Percentiles rank a stretch among this genome's conserved stretches.
These are phyloP conservation scores for Germaria angustata DNA, from an alignment of 2,888 invertebrate species.

Conservation along the genomic window DNA sequence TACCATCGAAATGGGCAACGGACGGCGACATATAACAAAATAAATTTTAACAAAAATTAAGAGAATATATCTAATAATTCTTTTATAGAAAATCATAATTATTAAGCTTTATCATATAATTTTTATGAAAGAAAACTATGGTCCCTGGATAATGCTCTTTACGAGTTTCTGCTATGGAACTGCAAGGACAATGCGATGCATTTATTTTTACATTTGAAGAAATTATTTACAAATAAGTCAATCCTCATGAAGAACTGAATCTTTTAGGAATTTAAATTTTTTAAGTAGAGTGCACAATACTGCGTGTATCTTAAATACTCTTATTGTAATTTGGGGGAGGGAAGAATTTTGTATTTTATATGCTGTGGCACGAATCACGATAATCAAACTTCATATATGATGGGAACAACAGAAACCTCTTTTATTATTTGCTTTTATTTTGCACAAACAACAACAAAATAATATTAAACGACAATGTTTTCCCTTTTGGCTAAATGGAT, in stretches of 20 bases:
- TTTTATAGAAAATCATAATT: no score
- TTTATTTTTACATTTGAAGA: no score
- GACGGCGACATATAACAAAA: no score
- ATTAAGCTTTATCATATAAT: no score
- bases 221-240: background rate
- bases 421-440: background rate
- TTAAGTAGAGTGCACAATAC: background rate
- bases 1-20: no score
- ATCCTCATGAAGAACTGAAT: background rate
- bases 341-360: constrained; percentile 69
- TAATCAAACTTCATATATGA: constrained; percentile 62
- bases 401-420: constrained; percentile 9
- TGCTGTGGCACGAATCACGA: constrained; percentile 73
- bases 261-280: background rate
- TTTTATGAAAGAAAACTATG: no score
- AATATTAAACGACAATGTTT: constrained; percentile 48
- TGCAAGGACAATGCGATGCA: no score
- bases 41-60: no score
- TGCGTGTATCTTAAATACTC: background rate
- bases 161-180: no score
- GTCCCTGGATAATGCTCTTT: no score
- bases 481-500: constrained; percentile 61
- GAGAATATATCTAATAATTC: no score
- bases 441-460: constrained; percentile 35
- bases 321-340: background rate